A percentile compares a stretch with the other conserved stretches of the same genome.
Evolutionary conservation across 2,113 vertebrate species (phyloP).

Genomic region (Lamprologus tigripictilis): DNA sequence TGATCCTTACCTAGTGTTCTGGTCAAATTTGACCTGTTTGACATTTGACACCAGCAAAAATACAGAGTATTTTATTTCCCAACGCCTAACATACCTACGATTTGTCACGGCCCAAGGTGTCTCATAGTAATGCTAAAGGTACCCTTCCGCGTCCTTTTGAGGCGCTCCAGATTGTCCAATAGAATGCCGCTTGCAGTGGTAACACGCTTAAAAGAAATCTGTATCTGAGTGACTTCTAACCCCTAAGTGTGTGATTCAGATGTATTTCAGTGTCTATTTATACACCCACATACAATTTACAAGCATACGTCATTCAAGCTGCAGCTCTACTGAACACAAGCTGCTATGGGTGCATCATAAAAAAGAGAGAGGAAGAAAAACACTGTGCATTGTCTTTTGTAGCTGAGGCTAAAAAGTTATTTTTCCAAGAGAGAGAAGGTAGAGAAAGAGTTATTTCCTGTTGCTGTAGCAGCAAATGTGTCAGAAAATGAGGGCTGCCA

Average conservation of each 20-base stretch:
- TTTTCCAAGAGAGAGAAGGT: neutral
- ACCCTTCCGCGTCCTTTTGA: neutral
- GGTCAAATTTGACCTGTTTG: neutral
- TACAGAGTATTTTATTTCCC: neutral
- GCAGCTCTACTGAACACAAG: neutral
- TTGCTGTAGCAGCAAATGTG: neutral
- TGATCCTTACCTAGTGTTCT: neutral
- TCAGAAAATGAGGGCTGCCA: neutral
- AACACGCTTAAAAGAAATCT: neutral
- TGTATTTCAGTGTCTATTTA: neutral
- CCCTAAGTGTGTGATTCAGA: neutral
- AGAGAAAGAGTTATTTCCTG: neutral
- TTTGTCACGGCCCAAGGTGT: neutral
- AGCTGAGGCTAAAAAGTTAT: neutral
- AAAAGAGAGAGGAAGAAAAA: neutral
- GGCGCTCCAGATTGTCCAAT: neutral
- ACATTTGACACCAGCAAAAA: neutral
- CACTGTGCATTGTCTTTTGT: neutral
- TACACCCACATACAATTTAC: neutral
- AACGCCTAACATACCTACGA: neutral
- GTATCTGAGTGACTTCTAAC: neutral
- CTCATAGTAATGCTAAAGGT: neutral
- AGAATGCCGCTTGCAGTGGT: neutral
- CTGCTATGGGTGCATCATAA: neutral
- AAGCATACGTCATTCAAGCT: neutral